Evolutionary conservation across 2,888 invertebrate genomes (phyloP), one percentile per base, ranked within the genome.

Genomic region (Linnaemya tessellans): DNA sequence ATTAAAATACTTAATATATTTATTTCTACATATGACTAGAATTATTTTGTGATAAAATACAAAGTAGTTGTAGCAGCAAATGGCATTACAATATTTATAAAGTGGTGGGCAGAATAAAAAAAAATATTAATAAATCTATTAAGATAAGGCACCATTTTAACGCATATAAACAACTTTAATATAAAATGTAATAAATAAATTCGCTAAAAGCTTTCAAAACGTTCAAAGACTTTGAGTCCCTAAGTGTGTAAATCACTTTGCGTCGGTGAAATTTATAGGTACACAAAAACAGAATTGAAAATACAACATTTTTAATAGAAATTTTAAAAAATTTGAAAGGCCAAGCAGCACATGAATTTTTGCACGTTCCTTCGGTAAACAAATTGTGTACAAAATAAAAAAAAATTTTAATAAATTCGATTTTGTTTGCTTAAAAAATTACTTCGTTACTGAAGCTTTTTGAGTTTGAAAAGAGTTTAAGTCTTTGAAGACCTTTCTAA

Each of bases 81-180:
- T 13, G 38, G 20, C 68, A 22, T 38, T 43, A 30, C 30, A 30
- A 30, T 30, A 83, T 71, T 77, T 78, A 83, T 67, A 46, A 80
- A 77, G 51, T 71, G 77, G 51, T 71, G 77, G 65, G 41, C 75
- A 80, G 75, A 80, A 71, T 4, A 46, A 46, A 46, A 80, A 70
- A 80, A 67, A n/a, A 46, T 15, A 46, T n/a, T 46, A 46, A 46
- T 46, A 10, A 46, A n/a, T 46, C 15, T n/a, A 46, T 43, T 11
- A 11, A 43, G 3, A 41, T 41, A 43, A 43, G 11, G 15, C 43
- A 43, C 3, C 15, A 43, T 13, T 43, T 43, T 43, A 43, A 11
- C 2, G 3, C 15, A 43, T 43, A 3, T 43, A 15, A 43, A 43
- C 9, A 13, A 46, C 0, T n/a, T 5, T 46, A 1, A 46, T 0